These are phyloP conservation scores for Patella pellucida DNA, from an alignment of 2,888 invertebrate species.

Conservation along the genomic window DNA sequence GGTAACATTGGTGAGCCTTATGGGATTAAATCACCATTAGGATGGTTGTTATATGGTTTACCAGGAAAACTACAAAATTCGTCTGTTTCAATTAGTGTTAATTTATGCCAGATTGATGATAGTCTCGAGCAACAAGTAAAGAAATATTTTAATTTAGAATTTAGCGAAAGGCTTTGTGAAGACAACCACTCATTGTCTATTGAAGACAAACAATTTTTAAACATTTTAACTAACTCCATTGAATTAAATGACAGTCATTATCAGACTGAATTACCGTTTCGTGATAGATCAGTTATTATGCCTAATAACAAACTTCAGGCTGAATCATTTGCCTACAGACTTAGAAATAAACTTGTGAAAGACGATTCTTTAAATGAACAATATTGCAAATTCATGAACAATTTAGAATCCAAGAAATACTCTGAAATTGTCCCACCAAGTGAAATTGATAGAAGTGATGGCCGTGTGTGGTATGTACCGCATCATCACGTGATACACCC, in stretches of 20 bases:
- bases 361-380: constrained; percentile 12
- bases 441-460: neutral
- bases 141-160: constrained; percentile 75
- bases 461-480: constrained; percentile 20
- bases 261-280: constrained; percentile 27
- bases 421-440: constrained; percentile 20
- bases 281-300: constrained; percentile 8
- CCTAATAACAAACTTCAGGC: constrained; percentile 13
- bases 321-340: neutral
- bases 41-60: constrained; percentile 31
- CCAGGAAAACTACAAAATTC: neutral
- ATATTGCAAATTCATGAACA: constrained; percentile 21
- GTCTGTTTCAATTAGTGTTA: neutral
- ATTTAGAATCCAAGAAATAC: constrained; percentile 25
- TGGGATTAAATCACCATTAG: constrained; percentile 25
- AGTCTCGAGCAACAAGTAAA: constrained; percentile 85
- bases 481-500: constrained; percentile 18
- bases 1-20: constrained; percentile 22
- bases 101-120: constrained; percentile 74
- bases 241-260: constrained; percentile 20
- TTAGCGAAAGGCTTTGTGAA: constrained; percentile 83
- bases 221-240: constrained; percentile 17
- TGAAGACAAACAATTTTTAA: constrained; percentile 71
- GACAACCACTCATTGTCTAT: constrained; percentile 84
- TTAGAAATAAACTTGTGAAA: constrained; percentile 18